Evolutionary conservation across 2,113 vertebrate genomes (phyloP), one percentile per base, ranked within the genome.

Genomic region (Nothobranchius furzeri): DNA sequence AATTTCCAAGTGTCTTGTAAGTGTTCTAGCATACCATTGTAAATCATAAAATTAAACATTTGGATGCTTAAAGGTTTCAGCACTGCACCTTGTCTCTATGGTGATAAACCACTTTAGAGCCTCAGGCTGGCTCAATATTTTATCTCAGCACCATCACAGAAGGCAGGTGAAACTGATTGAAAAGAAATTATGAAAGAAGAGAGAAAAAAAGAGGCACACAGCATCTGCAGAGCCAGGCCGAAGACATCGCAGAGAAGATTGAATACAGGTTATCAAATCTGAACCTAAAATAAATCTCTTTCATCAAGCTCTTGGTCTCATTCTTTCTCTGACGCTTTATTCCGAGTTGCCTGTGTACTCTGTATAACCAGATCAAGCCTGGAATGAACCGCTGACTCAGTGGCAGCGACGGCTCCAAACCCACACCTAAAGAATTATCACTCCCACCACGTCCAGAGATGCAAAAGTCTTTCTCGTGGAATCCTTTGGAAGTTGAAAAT

Each of bases 91-190:
- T 52, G 74, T 88, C 84, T 84, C 68, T 70, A 69, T 69, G 73
- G 78, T 47, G 37, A 89, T 90, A 84, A 87, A 86, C 70, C 78
- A 75, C 61, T 85, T 81, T 75, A 75, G 64, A 77, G 53, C 73
- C 78, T 68, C 12, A 17, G 54, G 69, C 62, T 68, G 30, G 66
- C 64, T 75, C 59, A 36, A 69, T 83, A 86, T 88, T 84, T 90
- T 87, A 87, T 82, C 71, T 79, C 67, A 53, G 68, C 63, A 50
- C 75, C 83, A 83, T 87, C 79, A 72, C 79, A 78, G 73, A 83
- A 58, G 79, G 80, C 86, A 90, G 85, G 82, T 87, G 85, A 84
- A 88, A 86, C 83, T 89, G 89, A 92, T 85, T 85, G 87, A 89
- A 89, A 89, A 89, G 79, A 90, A 91, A 91, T 89, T 87, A 90